Base-by-base conservation (phyloP, 2,113 vertebrate genomes). In the Albula goreensis region DNA sequence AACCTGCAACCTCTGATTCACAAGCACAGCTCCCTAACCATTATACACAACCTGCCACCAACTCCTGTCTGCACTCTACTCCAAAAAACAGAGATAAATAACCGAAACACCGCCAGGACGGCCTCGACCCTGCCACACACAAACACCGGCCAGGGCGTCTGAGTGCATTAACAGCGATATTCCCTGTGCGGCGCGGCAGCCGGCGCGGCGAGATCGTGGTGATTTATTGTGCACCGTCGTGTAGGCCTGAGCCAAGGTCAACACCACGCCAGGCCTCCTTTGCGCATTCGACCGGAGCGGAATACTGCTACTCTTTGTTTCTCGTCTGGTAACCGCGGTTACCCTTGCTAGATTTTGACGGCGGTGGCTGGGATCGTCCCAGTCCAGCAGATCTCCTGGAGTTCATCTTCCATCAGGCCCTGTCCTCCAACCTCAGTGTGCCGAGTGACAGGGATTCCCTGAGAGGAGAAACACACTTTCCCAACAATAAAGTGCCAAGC, bases 161-260 rank as follows among this genome's bases (percentile, higher is more conserved):
- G 85, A 82, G 78, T 80, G 50, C 86, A 87, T 51, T 85, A 82
- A 70, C 86, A 88, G 85, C 82, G 85, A 85, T 90, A 78, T 87
- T 90, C 87, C 83, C 50, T 85, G 86, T 63, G 81, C 70, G 57
- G 82, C 83, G 83, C 78, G 85, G 80, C 74, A 81, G 78, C 84
- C 70, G 80, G 83, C 81, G 83, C 87, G 91, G 88, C 86, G 84
- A 87, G 89, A 84, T 85, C 83, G 80, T 57, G 0, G 50, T 90
- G 89, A 91, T 91, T 91, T 90, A 90, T 87, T 87, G 87, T 82
- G 86, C 80, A 83, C 85, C 86, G 82, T 86, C 66, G 80, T 77
- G 77, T 13, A 81, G n/a, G 22, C 57, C n/a, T n/a, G 0, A 84
- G 93, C 95, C 95, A 95, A 94, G 70, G 82, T 94, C 93, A 94